Evolutionary conservation across 2,888 invertebrate genomes (phyloP).

Genomic region (Parnassius glacialis): DNA sequence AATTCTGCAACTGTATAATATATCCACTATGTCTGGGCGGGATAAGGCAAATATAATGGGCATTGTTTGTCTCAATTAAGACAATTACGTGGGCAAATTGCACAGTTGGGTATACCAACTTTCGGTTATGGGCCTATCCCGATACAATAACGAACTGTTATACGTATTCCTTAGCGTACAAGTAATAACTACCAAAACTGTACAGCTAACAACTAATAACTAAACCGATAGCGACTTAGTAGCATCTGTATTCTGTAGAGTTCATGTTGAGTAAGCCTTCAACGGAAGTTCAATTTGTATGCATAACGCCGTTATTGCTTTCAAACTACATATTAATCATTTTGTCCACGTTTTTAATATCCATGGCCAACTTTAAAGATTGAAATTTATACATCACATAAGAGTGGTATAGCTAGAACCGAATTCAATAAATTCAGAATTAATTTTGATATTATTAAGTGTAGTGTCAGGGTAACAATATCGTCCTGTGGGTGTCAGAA

Average conservation of each 20-base stretch:
- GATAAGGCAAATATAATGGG: slow-evolving; percentile 18
- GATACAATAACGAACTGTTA: slow-evolving; percentile 16
- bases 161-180: slow-evolving; percentile 2
- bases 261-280: slow-evolving; percentile 7
- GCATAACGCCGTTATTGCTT: slow-evolving; percentile 25
- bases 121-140: slow-evolving; percentile 19
- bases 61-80: slow-evolving; percentile 25
- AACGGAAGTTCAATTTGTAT: slow-evolving; percentile 24
- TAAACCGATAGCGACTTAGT: slow-evolving; percentile 8
- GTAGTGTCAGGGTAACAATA: no score
- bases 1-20: no score
- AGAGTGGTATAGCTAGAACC: no score
- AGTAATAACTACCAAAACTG: neutral
- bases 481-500: no score
- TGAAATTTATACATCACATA: neutral
- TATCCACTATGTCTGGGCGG: no score
- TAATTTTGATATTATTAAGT: no score
- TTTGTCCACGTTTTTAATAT: slow-evolving; percentile 26
- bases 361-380: slow-evolving; percentile 1
- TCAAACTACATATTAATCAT: slow-evolving; percentile 22
- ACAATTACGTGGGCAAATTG: slow-evolving; percentile 24
- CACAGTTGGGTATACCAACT: slow-evolving; percentile 16
- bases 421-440: no score
- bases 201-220: neutral
- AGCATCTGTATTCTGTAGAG: slow-evolving; percentile 17